Evolutionary conservation across 2,888 invertebrate species (phyloP), one percentile per base, ranked within the genome.

Genomic region (Ernsta delagoae): DNA sequence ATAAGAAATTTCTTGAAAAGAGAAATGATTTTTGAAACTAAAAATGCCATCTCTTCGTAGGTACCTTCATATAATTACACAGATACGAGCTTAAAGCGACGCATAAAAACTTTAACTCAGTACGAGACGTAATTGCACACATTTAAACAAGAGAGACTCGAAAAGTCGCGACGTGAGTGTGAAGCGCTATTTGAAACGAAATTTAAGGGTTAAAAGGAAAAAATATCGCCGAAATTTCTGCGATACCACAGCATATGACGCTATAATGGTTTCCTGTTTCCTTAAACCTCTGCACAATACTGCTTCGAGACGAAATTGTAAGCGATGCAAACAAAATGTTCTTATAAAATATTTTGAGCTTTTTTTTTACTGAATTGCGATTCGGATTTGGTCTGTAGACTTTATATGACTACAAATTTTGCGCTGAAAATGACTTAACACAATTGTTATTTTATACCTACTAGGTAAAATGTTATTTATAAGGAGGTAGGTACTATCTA

Each of bases 241-340:
- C 82, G 83, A 84, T 85, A 85, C 79, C 77, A 48, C 12, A 81
- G 86, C 88, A 87, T 83, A 85, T 84, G 86, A 82, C 81, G 82
- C 83, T 80, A 80, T 90, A 90, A 91, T 90, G 91, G 90, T 81
- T 91, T 91, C 91, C 91, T 83, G 89, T 83, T 90, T 89, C 88
- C 90, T 88, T 78, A 73, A 80, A 79, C 81, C 79, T 75, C 65
- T 74, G 72, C 85, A 87, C 89, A 90, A 89, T 89, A 81, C 81
- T 74, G 74, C 78, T 80, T 78, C 83, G 79, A 82, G 83, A 85
- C 84, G 83, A 90, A 88, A 87, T 86, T 83, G 82, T 84, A 83
- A 86, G 86, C 83, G 83, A 81, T 79, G 77, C 77, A 75, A 74
- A 73, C 70, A 72, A 71, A 74, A 72, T 72, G 73, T 72, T 71